Base-by-base conservation (phyloP, 2,797 vertebrate genomes). In the Rhynchonycteris naso region DNA sequence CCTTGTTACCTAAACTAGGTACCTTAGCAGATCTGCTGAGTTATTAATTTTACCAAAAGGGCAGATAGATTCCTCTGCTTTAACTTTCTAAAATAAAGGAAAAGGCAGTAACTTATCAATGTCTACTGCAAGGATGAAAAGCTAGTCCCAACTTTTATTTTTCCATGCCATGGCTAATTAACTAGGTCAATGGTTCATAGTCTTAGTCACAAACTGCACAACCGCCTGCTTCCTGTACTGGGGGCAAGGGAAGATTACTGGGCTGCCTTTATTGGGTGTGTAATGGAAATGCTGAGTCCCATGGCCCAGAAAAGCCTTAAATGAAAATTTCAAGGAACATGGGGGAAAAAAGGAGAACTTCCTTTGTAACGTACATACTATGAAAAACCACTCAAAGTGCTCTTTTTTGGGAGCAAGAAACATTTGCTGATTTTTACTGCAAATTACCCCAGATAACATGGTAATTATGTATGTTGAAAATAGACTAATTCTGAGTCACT, bases 401-500 rank as follows among this genome's bases (percentile, higher is more conserved):
- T 4, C 58, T 74, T 95, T 95, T 79, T 65, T 80, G 33, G 88
- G 22, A 96, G 4, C 58, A 96, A 95, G 35, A 95, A n/a, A 6
- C 83, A 84, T 47, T 97, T 97, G 83, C 86, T 93, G 9, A 38
- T 95, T 98, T 97, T 93, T 87, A 82, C 78, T 90, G 18, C 38
- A 96, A 97, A 97, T 85, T 97, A 38, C 63, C 94, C 90, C 26
- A 61, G 80, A 95, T 94, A 90, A 94, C 35, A 72, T 81, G 38
- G 61, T 88, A 97, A 97, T 97, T 91, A 92, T 79, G n/a, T 95
- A 83, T 95, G 85, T 96, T 97, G 96, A 96, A 54, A 97, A 90
- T 65, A 43, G 93, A 95, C 72, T 91, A 95, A 96, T 93, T 97
- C 83, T 94, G 43, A 97, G 74, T 97, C 4, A 81, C 61, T 97